Evolutionary conservation across 2,797 vertebrate species (phyloP).

Genomic region (Anabacerthia variegaticeps): DNA sequence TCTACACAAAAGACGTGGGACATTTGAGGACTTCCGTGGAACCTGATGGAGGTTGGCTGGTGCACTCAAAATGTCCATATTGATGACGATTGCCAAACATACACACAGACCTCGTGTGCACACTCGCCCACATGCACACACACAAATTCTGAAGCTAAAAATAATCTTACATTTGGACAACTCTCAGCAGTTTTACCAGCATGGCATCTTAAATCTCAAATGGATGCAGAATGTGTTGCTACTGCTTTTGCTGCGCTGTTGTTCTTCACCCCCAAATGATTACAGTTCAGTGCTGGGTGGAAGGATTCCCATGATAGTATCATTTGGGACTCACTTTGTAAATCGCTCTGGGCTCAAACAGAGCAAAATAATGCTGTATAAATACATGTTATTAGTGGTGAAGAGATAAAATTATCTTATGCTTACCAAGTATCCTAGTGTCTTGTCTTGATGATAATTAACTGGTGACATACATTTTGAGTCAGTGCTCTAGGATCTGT

Average conservation of each 20-base stretch:
- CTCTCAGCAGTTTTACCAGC: not conserved
- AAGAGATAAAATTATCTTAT: conserved; percentile 16
- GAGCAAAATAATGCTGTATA: not conserved
- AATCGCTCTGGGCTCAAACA: not conserved
- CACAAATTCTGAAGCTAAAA: not conserved
- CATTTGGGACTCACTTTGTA: not conserved
- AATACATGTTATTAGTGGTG: not conserved
- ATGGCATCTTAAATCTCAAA: not conserved
- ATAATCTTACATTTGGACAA: not conserved
- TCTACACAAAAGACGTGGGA: not conserved
- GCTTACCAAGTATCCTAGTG: not conserved
- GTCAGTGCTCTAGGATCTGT: conserved; percentile 49
- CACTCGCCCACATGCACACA: not conserved
- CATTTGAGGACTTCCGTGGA: not conserved
- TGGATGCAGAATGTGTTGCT: not conserved
- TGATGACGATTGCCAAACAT: not conserved
- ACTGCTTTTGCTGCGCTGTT: not conserved
- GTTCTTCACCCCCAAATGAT: not conserved
- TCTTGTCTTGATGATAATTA: conserved; percentile 54
- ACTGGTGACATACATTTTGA: conserved; percentile 30
- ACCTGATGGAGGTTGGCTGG: not conserved
- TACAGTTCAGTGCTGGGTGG: not conserved
- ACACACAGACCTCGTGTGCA: not conserved
- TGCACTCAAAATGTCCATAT: not conserved
- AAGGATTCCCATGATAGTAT: not conserved